Evolutionary conservation across 2,113 vertebrate species (phyloP), one percentile per base, ranked within the genome.

Genomic region (Smithornis capensis): DNA sequence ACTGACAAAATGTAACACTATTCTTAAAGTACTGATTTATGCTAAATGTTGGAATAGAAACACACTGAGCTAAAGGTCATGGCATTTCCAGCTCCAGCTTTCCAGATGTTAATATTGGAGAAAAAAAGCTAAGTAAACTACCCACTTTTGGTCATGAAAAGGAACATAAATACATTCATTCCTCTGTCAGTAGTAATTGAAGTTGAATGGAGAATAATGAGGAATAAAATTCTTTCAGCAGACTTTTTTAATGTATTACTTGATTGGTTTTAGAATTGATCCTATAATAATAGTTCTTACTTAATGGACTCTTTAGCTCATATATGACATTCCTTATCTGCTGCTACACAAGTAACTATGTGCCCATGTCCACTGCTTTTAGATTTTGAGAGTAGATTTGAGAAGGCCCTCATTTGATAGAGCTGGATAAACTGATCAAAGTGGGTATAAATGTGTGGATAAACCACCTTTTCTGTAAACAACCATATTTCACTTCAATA

Each of bases 101-200:
- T 52, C 40, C 57, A 45, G 56, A 44, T 49, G 31, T 65, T 91
- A 84, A 47, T 85, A 14, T 21, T 64, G 27, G 25, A 80, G 67
- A 44, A 37, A 68, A 55, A 79, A 22, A 5, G 8, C 19, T 73
- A 40, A 42, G 24, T n/a, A 70, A 65, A 49, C 18, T 49, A 24
- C 50, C 14, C 6, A 21, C 1, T 38, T 71, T 56, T 28, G 3
- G 4, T 68, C 37, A 65, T 52, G 76, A 73, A 79, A 71, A 50
- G 16, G n/a, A 87, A 69, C 22, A 60, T 53, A 55, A 81, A 83
- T n/a, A 53, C 0, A 0, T 82, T 82, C 52, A 0, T 82, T 82
- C 52, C 21, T 49, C n/a, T 57, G 63, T 49, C 65, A 79, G 18
- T 57, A 60, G 42, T 33, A 69, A 11, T 42, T 80, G 57, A 73